Percentiles rank a stretch among this genome's conserved stretches.
Evolutionary conservation across 2,888 invertebrate genomes (phyloP).

Genomic region (Cataglyphis livida): DNA sequence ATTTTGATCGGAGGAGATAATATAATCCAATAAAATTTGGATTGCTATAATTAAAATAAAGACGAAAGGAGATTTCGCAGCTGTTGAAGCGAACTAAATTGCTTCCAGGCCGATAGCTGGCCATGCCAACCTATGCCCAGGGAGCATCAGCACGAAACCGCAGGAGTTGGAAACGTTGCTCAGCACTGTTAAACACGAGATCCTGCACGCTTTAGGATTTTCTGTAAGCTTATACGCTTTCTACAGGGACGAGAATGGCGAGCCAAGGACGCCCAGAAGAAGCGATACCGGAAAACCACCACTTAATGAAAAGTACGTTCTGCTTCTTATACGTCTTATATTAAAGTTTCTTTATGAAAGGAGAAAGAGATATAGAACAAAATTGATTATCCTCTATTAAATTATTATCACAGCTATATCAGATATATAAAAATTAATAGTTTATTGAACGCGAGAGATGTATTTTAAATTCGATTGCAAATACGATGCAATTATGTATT

Average conservation of each 20-base stretch:
- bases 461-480: slow-evolving; percentile 29
- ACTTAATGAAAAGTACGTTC: slow-evolving; percentile 93
- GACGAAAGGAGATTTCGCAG: slow-evolving; percentile 13
- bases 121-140: slow-evolving; percentile 99
- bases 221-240: slow-evolving; percentile 99
- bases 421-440: neutral
- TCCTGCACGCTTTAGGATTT: slow-evolving; percentile 98
- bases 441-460: neutral
- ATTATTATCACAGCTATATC: neutral
- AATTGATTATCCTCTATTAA: neutral
- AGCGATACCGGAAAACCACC: slow-evolving; percentile 95
- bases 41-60: slow-evolving; percentile 33
- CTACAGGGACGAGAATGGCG: slow-evolving; percentile 95
- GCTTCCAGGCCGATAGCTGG: slow-evolving; percentile 96
- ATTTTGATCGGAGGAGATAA: slow-evolving; percentile 9
- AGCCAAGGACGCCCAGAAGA: slow-evolving; percentile 93
- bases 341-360: slow-evolving; percentile 19
- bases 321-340: neutral
- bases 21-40: slow-evolving; percentile 13
- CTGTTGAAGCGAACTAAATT: slow-evolving; percentile 42
- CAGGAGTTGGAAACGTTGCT: slow-evolving; percentile 96
- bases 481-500: neutral
- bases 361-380: neutral
- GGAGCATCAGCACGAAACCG: slow-evolving; percentile 95
- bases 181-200: slow-evolving; percentile 99